Base-by-base conservation (phyloP, 2,113 vertebrate species). In the Microcebus griseorufus region DNA sequence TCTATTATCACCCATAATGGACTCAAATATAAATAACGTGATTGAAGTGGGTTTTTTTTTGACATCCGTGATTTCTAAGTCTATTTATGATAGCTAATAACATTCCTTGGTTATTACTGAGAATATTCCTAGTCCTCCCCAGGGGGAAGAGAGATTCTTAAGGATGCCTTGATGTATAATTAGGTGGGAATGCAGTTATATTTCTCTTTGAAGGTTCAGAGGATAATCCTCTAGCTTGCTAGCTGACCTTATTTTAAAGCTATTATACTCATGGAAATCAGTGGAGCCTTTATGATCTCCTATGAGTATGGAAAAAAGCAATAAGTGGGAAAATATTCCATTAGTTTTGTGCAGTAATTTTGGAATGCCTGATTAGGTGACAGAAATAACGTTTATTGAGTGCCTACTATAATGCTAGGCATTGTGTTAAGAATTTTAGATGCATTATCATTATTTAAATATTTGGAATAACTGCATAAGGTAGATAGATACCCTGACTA, bases 121-220 rank as follows among this genome's bases (percentile, higher is more conserved):
- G 86, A 96, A 65, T 29, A 89, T 80, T 80, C 75, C 65, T 60
- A 51, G 83, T 67, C 95, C 80, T 97, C 97, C 94, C 97, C 95
- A 93, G 76, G 58, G 83, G 51, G 34, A 96, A 95, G 98, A 97
- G 95, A 96, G 96, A 98, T 97, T 98, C 94, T 95, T 96, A 90
- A 97, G 83, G 95, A 90, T 72, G 95, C 93, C 97, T 98, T 98
- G 98, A 98, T 98, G 97, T 98, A 97, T 98, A 98, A 98, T 98
- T 98, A 98, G 98, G 97, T 98, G 96, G 97, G 93, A 92, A 92
- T 93, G 97, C 48, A 7, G 29, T 95, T 97, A 88, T 90, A 93
- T 96, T 97, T 98, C 94, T 96, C 82, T 98, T 97, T 97, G 98
- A 98, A 98, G 94, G 78, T 98, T 98, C 96, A 97, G 96, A 97